phyloP scores from a whole-genome alignment of 2,113 vertebrate genomes.

The Panthera uncia region DNA sequence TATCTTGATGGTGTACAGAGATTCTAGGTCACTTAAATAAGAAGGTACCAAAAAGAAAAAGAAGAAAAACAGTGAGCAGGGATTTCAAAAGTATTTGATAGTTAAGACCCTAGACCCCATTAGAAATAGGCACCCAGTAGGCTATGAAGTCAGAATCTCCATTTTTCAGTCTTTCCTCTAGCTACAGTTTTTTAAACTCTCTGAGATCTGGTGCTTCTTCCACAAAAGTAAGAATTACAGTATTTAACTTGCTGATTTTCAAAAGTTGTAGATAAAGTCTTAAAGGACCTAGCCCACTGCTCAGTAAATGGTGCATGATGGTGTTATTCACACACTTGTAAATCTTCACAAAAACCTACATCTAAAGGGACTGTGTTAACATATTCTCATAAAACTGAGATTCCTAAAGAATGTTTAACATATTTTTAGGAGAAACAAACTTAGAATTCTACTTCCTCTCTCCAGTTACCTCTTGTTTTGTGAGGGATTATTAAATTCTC shows the following conservation, averaged over 20 bases:
- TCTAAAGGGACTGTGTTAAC: neutral
- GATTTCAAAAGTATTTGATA: neutral
- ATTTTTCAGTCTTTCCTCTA: neutral
- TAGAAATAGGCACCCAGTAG: neutral
- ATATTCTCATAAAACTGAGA: neutral
- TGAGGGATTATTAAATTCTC: neutral
- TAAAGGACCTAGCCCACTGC: neutral
- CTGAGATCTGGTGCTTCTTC: neutral
- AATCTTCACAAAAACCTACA: neutral
- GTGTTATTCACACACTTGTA: neutral
- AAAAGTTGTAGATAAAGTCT: neutral
- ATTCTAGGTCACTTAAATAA: neutral
- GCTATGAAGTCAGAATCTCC: neutral
- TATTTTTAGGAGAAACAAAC: neutral
- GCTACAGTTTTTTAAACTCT: neutral
- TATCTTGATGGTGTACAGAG: neutral
- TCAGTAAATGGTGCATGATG: neutral
- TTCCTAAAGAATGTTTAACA: neutral
- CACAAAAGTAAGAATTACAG: neutral
- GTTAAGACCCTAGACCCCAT: neutral
- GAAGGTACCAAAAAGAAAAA: neutral
- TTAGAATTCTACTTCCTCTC: neutral
- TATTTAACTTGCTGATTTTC: neutral
- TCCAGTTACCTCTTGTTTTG: neutral
- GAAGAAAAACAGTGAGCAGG: neutral